Evolutionary conservation across 2,113 vertebrate genomes (phyloP).

Genomic region (Pelvicachromis taeniatus): DNA sequence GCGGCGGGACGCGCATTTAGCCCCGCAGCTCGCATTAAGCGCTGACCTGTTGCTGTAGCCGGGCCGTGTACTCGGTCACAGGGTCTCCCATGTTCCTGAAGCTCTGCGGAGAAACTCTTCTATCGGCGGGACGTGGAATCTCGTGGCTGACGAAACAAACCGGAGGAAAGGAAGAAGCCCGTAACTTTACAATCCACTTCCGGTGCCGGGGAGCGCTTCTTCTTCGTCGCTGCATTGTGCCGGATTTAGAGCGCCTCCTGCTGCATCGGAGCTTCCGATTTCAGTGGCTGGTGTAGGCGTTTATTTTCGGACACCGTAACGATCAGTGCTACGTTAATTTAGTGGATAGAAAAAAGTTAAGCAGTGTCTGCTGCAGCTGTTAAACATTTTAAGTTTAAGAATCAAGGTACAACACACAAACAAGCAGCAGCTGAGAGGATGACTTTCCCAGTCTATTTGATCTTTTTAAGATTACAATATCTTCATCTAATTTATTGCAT

Average conservation of each 20-base stretch:
- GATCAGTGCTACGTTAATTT: background rate
- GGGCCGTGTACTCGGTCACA: constrained; percentile 66
- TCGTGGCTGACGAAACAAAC: constrained; percentile 59
- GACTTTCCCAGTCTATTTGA: rapidly evolving
- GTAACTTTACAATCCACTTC: background rate
- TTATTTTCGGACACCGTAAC: background rate
- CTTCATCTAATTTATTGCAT: rapidly evolving
- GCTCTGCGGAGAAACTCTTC: background rate
- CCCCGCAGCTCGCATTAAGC: background rate
- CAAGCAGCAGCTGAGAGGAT: background rate
- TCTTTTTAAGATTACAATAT: background rate
- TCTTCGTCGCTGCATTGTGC: rapidly evolving
- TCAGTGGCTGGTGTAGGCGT: background rate
- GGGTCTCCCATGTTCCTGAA: constrained; percentile 73
- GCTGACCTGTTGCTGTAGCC: constrained; percentile 82
- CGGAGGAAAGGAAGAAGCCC: background rate
- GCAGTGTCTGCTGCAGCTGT: no score
- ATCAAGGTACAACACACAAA: rapidly evolving
- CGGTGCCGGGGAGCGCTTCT: background rate
- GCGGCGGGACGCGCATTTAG: background rate
- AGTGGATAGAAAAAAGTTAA: background rate
- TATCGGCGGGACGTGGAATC: background rate
- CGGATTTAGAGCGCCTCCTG: background rate
- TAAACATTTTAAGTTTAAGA: no score
- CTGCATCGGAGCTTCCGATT: background rate